Evolutionary conservation across 1,140 invertebrate genomes (phyloP), one percentile per base, ranked within the genome.

Genomic region (Neodiprion pinetum): DNA sequence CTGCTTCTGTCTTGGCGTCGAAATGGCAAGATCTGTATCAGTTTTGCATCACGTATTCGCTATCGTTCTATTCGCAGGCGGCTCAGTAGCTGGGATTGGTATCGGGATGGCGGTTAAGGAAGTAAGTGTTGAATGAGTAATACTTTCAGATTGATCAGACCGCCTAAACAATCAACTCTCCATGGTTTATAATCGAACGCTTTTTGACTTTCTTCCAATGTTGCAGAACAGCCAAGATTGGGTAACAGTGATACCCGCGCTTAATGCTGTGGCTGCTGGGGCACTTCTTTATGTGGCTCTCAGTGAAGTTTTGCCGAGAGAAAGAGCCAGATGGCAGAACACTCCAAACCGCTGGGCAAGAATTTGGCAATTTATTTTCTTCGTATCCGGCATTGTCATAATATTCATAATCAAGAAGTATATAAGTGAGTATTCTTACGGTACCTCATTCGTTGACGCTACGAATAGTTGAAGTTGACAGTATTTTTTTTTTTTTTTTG

Each of bases 251-350:
- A 23, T 81, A 23, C 79, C 83, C 10, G 72, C 82, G 69, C 87
- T 91, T 7, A 90, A 95, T 90, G 93, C 92, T 0, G 78, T 98
- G 49, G 96, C 96, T n/a, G 96, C 94, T 66, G 97, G 97, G 66
- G 98, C 96, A 1, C 92, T 98, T 67, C 88, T 98, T 0, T 98
- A 98, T 86, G 95, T 98, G 65, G 97, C 96, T 0, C 95, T 97
- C 49, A 96, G 96, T 84, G 97, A 98, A 90, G 94, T 98, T 28
- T 87, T 98, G 28, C 96, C 94, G 0, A 89, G 95, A 65, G 95
- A 96, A 86, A 90, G 94, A 71, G 90, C 91, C 66, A 90, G 91
- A 74, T 93, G 93, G 91, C 92, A 93, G 79, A 89, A 89, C 70
- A 87, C 83, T 75, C 17, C 75, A 4, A 86, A 85, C 48, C 89